These are phyloP conservation scores for Drosophila mayaguana DNA, from an alignment of 2,888 invertebrate genomes.

Conservation along the genomic window DNA sequence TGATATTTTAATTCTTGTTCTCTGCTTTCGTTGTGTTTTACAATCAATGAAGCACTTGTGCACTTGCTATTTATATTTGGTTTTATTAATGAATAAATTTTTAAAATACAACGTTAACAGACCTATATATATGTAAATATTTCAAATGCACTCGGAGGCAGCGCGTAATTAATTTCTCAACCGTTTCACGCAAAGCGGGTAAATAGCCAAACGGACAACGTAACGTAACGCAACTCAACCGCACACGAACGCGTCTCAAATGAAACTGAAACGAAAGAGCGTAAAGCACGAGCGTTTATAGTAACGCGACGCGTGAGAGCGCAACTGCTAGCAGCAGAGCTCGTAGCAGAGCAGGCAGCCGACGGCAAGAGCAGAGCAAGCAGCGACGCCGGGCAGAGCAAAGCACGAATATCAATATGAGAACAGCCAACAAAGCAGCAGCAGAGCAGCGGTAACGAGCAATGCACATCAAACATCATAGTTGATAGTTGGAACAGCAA, in stretches of 20 bases:
- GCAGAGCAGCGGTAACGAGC: neutral
- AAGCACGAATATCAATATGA: neutral
- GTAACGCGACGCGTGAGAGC: constrained; percentile 11
- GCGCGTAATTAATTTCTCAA: constrained; percentile 32
- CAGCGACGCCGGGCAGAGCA: neutral
- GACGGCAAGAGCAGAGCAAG: neutral
- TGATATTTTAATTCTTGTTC: neutral
- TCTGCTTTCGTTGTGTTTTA: neutral
- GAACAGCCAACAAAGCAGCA: no score
- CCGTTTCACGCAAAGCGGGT: constrained; percentile 41
- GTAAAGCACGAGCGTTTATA: constrained; percentile 50
- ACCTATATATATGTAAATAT: constrained; percentile 35
- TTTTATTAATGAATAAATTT: constrained; percentile 4
- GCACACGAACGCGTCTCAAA: constrained; percentile 49
- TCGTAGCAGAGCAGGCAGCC: no score
- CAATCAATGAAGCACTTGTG: neutral
- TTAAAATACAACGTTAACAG: constrained; percentile 5
- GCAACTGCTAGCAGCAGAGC: neutral
- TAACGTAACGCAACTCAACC: constrained; percentile 33
- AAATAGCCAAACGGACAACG: constrained; percentile 11
- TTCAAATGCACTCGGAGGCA: constrained; percentile 41
- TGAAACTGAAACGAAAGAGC: constrained; percentile 36
- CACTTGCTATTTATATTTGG: neutral
- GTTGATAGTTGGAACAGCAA: no score
- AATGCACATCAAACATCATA: no score